Evolutionary conservation across 2,113 vertebrate genomes (phyloP).

Genomic region (Neodontobutis hainanensis): DNA sequence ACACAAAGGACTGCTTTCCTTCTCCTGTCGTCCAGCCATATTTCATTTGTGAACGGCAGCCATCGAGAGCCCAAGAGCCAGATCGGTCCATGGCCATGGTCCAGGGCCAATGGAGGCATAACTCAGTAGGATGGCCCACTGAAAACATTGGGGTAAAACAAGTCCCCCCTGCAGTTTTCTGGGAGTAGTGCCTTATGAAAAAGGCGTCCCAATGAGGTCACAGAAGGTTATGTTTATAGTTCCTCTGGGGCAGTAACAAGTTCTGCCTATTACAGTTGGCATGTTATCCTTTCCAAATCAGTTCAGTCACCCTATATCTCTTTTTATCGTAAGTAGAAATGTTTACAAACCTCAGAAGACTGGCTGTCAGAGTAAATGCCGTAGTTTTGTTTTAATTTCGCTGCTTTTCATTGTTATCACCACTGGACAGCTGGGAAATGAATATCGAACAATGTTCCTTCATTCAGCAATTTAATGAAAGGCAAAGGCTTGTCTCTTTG

Average conservation of each 20-base stretch:
- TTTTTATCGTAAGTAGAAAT: background rate
- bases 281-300: background rate
- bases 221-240: slow-evolving; percentile 6
- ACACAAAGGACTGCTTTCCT: slow-evolving; percentile 51
- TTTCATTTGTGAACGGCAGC: slow-evolving; percentile 40
- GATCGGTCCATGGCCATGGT: slow-evolving; percentile 28
- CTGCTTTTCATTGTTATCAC: slow-evolving; percentile 32
- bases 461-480: slow-evolving; percentile 59
- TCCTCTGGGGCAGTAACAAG: slow-evolving; percentile 17
- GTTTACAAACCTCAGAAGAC: slow-evolving; percentile 7
- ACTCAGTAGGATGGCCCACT: slow-evolving; percentile 29
- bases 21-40: slow-evolving; percentile 48
- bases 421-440: slow-evolving; percentile 24
- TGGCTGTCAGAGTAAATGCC: slow-evolving; percentile 11
- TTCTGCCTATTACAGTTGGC: slow-evolving; percentile 22
- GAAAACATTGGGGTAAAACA: slow-evolving; percentile 33
- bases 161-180: slow-evolving; percentile 39
- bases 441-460: slow-evolving; percentile 31
- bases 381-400: slow-evolving; percentile 10
- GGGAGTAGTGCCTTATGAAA: slow-evolving; percentile 47
- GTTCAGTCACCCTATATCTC: background rate
- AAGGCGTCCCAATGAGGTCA: slow-evolving; percentile 15
- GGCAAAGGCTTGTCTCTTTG: slow-evolving; percentile 27
- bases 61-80: slow-evolving; percentile 35
- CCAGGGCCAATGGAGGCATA: slow-evolving; percentile 17